phyloP scores from a whole-genome alignment of 2,888 invertebrate genomes.

The Zelleria hepariella region DNA sequence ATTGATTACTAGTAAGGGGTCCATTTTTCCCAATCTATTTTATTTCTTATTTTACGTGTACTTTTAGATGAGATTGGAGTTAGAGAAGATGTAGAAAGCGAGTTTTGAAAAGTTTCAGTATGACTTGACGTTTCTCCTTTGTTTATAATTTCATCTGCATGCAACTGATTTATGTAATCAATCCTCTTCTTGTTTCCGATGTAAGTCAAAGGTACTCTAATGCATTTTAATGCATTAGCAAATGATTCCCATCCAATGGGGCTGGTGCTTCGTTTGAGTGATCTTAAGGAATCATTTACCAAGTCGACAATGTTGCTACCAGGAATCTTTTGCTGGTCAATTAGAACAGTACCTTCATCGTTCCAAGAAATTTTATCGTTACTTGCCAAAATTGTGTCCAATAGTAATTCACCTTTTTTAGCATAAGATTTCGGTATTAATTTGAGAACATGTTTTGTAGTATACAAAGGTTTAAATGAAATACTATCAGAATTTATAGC shows the following conservation, averaged over 20 bases:
- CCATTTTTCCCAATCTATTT: conserved; percentile 23
- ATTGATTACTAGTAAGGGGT: conserved; percentile 21
- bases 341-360: conserved; percentile 15
- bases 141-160: background rate
- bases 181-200: conserved; percentile 19
- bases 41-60: conserved; percentile 12
- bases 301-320: conserved; percentile 23
- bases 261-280: conserved; percentile 18
- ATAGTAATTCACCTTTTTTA: conserved; percentile 15
- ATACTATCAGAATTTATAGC: conserved; percentile 1
- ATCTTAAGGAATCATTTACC: conserved; percentile 20
- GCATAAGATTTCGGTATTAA: conserved; percentile 15
- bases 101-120: background rate
- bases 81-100: background rate
- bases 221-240: conserved; percentile 17
- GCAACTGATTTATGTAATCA: conserved; percentile 10
- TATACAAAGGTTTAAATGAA: no score
- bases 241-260: conserved; percentile 23
- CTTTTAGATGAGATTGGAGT: background rate
- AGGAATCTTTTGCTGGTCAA: conserved; percentile 15
- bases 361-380: conserved; percentile 16
- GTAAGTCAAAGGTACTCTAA: conserved; percentile 17
- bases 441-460: conserved; percentile 6
- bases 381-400: conserved; percentile 11
- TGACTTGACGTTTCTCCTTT: background rate